These are phyloP conservation scores for Dromas ardeola DNA, from an alignment of 2,113 vertebrate genomes.

Conservation along the genomic window DNA sequence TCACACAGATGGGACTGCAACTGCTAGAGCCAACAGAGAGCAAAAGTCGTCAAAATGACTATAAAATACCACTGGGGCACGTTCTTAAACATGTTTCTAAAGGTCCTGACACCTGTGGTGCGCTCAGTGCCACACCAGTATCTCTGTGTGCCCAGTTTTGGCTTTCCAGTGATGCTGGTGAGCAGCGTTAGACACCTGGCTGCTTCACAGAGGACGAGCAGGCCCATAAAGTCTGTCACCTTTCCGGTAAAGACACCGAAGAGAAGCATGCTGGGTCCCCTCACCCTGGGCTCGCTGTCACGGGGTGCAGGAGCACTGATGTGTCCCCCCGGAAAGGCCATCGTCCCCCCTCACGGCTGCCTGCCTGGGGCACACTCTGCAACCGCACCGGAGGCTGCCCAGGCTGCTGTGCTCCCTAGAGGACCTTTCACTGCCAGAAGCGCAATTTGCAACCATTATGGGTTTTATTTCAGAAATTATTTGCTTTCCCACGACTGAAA, in stretches of 20 bases:
- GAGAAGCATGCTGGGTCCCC: not conserved
- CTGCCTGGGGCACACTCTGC: not conserved
- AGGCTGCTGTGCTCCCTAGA: not conserved
- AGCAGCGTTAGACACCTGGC: accelerated
- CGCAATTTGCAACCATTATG: not conserved
- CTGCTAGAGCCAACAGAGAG: not conserved
- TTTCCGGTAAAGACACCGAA: not conserved
- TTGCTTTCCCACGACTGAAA: not conserved
- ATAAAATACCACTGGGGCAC: not conserved
- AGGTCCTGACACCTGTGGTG: not conserved
- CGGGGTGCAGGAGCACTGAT: accelerated
- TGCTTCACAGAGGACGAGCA: accelerated
- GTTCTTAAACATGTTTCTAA: not conserved
- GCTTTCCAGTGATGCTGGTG: too few species aligned
- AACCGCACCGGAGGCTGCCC: accelerated
- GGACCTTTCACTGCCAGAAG: not conserved
- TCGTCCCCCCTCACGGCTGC: accelerated
- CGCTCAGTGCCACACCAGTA: not conserved
- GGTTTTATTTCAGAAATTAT: not conserved
- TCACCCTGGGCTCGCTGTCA: not conserved
- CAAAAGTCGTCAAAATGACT: not conserved
- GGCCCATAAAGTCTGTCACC: accelerated
- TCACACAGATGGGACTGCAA: not conserved
- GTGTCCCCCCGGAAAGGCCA: accelerated
- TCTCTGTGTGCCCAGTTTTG: not conserved